These are phyloP conservation scores for Ypsolopha scabrella DNA, from an alignment of 2,888 invertebrate species.

Conservation along the genomic window DNA sequence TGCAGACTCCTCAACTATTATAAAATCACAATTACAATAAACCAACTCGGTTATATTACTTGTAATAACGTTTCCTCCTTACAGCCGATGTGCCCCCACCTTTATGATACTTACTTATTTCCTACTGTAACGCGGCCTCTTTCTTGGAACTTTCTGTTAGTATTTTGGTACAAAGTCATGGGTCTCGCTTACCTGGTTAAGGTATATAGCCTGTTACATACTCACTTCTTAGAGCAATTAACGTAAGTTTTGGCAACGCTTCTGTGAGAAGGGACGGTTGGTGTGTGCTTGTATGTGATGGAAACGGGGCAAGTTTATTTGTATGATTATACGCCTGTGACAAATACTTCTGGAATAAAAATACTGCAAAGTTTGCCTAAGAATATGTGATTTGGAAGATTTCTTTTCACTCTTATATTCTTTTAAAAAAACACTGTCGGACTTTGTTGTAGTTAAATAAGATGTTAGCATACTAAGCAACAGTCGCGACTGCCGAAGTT, in stretches of 20 bases:
- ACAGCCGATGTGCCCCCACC: slow-evolving; percentile 3
- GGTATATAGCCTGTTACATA: slow-evolving; percentile 5
- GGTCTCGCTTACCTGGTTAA: neutral
- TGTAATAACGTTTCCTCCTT: slow-evolving; percentile 10
- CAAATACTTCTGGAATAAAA: too few relatives aligned
- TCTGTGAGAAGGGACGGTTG: slow-evolving; percentile 19
- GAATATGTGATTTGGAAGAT: too few relatives aligned
- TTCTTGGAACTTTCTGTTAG: too few relatives aligned
- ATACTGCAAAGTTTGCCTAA: too few relatives aligned
- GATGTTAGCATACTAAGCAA: too few relatives aligned
- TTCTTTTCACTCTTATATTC: too few relatives aligned
- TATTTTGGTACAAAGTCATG: neutral
- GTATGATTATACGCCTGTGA: too few relatives aligned
- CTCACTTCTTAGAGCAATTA: slow-evolving; percentile 24
- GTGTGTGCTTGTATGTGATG: slow-evolving; percentile 6
- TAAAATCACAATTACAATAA: slow-evolving; percentile 15
- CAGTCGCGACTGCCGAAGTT: too few relatives aligned
- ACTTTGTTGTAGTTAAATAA: too few relatives aligned
- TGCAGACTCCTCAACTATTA: slow-evolving; percentile 2
- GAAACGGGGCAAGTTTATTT: neutral
- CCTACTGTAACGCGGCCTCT: neutral
- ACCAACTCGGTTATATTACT: slow-evolving; percentile 13
- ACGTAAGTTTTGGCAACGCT: slow-evolving; percentile 22
- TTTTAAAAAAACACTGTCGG: too few relatives aligned
- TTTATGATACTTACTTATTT: slow-evolving; percentile 1